Evolutionary conservation across 2,888 invertebrate species (phyloP).

Genomic region (Plemyria rubiginata): DNA sequence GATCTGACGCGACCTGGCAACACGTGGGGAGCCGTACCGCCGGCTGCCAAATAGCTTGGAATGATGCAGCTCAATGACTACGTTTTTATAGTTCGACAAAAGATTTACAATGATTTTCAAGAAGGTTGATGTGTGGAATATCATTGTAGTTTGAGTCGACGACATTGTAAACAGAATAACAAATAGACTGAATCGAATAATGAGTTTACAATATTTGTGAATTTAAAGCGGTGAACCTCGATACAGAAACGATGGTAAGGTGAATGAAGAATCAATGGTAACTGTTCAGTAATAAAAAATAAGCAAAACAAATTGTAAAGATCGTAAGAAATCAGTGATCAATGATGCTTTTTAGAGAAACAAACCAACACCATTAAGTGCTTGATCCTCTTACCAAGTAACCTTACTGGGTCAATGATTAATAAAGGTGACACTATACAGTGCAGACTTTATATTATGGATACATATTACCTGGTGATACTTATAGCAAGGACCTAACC

Average conservation of each 20-base stretch:
- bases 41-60: constrained; percentile 61
- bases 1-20: constrained; percentile 50
- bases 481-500: not conserved
- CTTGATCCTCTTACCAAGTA: constrained; percentile 25
- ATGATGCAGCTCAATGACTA: constrained; percentile 41
- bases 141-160: not conserved
- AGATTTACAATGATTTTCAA: too few relatives aligned
- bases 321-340: too few relatives aligned
- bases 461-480: not conserved
- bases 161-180: not conserved
- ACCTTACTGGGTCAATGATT: constrained; percentile 40
- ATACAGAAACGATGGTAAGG: not conserved
- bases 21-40: constrained; percentile 50
- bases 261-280: too few relatives aligned
- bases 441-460: not conserved
- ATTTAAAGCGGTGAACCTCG: too few relatives aligned
- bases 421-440: constrained; percentile 47
- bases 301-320: too few relatives aligned
- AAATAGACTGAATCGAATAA: not conserved
- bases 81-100: constrained; percentile 40
- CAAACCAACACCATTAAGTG: not conserved
- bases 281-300: too few relatives aligned
- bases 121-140: constrained; percentile 9
- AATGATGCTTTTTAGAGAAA: not conserved
- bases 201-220: not conserved